These are phyloP conservation scores for Bombus sylvicola DNA, from an alignment of 1,140 invertebrate genomes.

Conservation along the genomic window DNA sequence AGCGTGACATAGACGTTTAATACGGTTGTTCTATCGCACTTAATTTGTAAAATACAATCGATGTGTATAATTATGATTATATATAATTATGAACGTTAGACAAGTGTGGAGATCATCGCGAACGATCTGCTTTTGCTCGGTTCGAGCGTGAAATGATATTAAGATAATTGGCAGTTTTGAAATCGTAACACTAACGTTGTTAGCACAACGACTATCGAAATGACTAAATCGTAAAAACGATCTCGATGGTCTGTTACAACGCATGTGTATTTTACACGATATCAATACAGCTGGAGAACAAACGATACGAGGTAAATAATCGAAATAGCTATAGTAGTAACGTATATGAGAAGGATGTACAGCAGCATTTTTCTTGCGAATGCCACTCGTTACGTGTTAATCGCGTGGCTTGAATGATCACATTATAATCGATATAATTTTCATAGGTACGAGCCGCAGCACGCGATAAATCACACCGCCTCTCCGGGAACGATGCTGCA, in stretches of 20 bases:
- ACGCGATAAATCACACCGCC: constrained; percentile 66
- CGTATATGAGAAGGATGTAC: not conserved
- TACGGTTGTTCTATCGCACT: not conserved
- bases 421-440: not conserved
- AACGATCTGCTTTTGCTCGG: too few species aligned
- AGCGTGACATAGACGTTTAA: not conserved
- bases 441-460: constrained; percentile 72
- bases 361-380: not conserved
- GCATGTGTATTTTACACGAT: not conserved
- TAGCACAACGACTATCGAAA: too few species aligned
- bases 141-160: too few species aligned
- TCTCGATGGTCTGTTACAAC: not conserved
- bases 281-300: not conserved
- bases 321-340: not conserved
- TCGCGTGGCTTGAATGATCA: not conserved
- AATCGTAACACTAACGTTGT: too few species aligned
- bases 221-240: not conserved
- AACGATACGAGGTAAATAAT: not conserved
- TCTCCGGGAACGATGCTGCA: constrained; percentile 74
- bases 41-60: not conserved
- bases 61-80: too few species aligned
- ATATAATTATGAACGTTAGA: too few species aligned
- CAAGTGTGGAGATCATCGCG: too few species aligned
- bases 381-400: not conserved
- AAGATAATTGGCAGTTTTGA: too few species aligned